Evolutionary conservation across 2,888 invertebrate species (phyloP).

Genomic region (Macroteleia sp.): DNA sequence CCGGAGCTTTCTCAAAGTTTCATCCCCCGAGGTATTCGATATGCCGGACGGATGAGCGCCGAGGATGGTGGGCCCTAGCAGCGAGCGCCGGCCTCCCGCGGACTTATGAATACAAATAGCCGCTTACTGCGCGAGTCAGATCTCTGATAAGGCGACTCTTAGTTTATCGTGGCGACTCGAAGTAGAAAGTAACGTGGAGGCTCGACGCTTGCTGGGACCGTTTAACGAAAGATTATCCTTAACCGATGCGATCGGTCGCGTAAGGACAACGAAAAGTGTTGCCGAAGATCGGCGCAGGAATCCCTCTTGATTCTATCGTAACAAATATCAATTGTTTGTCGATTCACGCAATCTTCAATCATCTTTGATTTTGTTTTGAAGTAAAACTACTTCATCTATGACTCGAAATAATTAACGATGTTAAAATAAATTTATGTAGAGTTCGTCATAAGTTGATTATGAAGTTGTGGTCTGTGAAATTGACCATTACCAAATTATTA

Average conservation of each 20-base stretch:
- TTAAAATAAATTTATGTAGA: no score
- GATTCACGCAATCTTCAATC: slow-evolving; percentile 54
- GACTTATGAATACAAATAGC: slow-evolving; percentile 85
- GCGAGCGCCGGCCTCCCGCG: slow-evolving; percentile 83
- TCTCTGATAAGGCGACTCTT: slow-evolving; percentile 79
- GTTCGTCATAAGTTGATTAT: no score
- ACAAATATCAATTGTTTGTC: slow-evolving; percentile 56
- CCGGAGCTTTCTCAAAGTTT: slow-evolving; percentile 67
- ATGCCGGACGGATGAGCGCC: slow-evolving; percentile 61
- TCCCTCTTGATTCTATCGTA: slow-evolving; percentile 50
- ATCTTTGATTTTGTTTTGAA: no score
- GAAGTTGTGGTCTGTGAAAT: no score
- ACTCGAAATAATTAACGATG: no score
- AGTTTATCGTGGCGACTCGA: slow-evolving; percentile 63
- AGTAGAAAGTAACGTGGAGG: slow-evolving; percentile 54
- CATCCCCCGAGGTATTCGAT: slow-evolving; percentile 68
- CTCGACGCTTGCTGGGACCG: slow-evolving; percentile 46
- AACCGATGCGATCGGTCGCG: slow-evolving; percentile 62
- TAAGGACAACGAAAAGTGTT: slow-evolving; percentile 57
- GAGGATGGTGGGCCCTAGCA: slow-evolving; percentile 53
- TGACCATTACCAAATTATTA: no score
- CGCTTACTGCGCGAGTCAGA: slow-evolving; percentile 83
- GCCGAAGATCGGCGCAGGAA: slow-evolving; percentile 26
- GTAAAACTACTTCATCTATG: no score
- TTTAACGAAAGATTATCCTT: slow-evolving; percentile 65